Base-by-base conservation (phyloP, 1,140 invertebrate species). In the Amyelois transitella region DNA sequence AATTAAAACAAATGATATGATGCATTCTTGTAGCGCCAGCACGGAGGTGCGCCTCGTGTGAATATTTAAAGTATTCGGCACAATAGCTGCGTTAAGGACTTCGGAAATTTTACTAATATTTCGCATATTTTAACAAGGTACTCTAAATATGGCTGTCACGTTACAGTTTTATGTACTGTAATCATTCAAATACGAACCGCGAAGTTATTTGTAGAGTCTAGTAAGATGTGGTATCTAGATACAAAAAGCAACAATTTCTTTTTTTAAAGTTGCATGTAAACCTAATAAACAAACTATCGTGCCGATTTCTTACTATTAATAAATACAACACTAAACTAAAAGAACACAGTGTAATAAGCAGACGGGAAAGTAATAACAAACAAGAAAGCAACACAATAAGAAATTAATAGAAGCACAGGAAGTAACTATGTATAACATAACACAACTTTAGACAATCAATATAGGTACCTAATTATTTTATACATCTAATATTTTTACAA, bases 1-100 rank as follows among this genome's bases (percentile, higher is more conserved):
- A 72, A 77, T 86, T 81, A 88, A 88, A 88, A 81, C 80, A 89
- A 89, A 89, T 89, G 88, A 89, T 89, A 89, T 89, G 88, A 89
- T 82, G 80, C 73, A 89, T 89, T 89, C 88, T 89, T 89, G 88
- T 87, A 64, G 75, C 81, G 79, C 58, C 70, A 59, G 64, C 78
- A 72, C 67, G 2, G 47, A 54, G 38, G 73, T 78, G 75, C 79
- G 61, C 74, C 24, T 70, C 77, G 77, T 77, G 55, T 69, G 51
- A 64, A 53, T 28, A 47, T 57, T 21, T 48, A 20, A 14, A 19
- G 18, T 48, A n/a, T 48, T 19, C 45, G 20, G 18, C 20, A 21
- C 20, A 48, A 48, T 48, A 48, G 45, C 21, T 7, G 17, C 32
- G 6, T 38, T 38, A 38, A n/a, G n/a, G n/a, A n/a, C n/a, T n/a